Evolutionary conservation across 2,797 vertebrate species (phyloP).

Genomic region (Alcedo quadribrachys): DNA sequence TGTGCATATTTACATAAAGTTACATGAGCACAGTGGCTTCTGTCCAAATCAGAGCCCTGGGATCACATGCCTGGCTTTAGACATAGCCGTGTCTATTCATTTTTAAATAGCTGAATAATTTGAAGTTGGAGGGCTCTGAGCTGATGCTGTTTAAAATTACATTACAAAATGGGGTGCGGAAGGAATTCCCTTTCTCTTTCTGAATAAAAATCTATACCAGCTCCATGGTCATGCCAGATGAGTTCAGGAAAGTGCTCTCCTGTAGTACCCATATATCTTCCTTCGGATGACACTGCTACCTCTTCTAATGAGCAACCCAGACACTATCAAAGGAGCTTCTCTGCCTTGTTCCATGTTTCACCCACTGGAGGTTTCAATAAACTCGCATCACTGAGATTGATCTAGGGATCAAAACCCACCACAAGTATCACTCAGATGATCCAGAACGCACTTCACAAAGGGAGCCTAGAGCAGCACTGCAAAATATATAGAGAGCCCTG

Average conservation of each 20-base stretch:
- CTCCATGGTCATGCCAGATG: neutral
- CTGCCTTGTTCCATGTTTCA: constrained; percentile 7
- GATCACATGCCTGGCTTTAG: neutral
- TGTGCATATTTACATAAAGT: neutral
- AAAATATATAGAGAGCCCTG: neutral
- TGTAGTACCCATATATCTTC: neutral
- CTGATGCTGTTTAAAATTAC: neutral
- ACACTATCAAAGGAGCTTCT: constrained; percentile 32
- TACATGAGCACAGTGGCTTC: neutral
- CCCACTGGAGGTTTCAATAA: constrained; percentile 39
- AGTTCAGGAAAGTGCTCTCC: neutral
- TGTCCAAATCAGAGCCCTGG: neutral
- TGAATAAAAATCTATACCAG: neutral
- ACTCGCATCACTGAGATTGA: constrained; percentile 21
- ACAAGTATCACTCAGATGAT: neutral
- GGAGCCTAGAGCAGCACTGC: neutral
- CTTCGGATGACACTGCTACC: neutral
- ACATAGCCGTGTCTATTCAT: neutral
- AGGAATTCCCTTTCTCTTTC: neutral
- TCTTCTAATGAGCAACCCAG: neutral
- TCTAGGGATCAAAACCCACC: constrained; percentile 46
- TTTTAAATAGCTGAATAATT: neutral
- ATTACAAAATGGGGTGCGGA: neutral
- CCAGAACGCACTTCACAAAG: neutral
- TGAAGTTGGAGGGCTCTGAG: neutral